These are phyloP conservation scores for Neostethus bicornis DNA, from an alignment of 2,797 vertebrate species.

Conservation along the genomic window DNA sequence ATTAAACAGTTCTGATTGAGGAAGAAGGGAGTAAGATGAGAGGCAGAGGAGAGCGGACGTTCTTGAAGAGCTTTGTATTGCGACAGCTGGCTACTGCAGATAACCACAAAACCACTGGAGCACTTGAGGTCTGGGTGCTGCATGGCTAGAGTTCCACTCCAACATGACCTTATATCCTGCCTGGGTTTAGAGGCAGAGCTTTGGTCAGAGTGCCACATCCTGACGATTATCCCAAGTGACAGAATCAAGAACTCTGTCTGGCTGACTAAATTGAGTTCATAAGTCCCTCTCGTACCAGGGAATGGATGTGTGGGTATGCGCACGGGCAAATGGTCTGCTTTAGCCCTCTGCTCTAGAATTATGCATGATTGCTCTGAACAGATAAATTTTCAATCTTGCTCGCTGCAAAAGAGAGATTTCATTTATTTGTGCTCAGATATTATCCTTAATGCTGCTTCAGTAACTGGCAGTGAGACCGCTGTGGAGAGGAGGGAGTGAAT, in stretches of 20 bases:
- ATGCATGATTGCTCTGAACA: conserved; percentile 64
- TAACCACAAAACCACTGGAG: conserved; percentile 80
- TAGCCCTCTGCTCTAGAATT: conserved; percentile 42
- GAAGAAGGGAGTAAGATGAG: conserved; percentile 48
- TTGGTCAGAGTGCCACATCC: conserved; percentile 73
- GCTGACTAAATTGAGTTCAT: conserved; percentile 74
- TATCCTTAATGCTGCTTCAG: conserved; percentile 66
- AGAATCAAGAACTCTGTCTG: conserved; percentile 75
- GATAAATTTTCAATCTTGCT: conserved; percentile 67
- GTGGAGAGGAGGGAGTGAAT: conserved; percentile 44
- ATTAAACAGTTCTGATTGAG: conserved; percentile 46
- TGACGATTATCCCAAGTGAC: conserved; percentile 76
- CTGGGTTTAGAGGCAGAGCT: conserved; percentile 66
- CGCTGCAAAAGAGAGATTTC: conserved; percentile 55
- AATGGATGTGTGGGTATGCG: conserved; percentile 21
- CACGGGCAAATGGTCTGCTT: conserved; percentile 19
- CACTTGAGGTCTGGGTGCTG: conserved; percentile 76
- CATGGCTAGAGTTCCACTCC: conserved; percentile 76
- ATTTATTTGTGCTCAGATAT: conserved; percentile 69
- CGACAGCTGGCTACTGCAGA: conserved; percentile 76
- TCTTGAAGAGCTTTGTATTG: conserved; percentile 70
- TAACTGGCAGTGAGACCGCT: conserved; percentile 48
- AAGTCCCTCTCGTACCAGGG: conserved; percentile 51
- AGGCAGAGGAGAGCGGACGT: conserved; percentile 60
- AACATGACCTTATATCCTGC: conserved; percentile 79